phyloP scores from a whole-genome alignment of 1,140 invertebrate genomes.

The Leptinotarsa undecemlineata region DNA sequence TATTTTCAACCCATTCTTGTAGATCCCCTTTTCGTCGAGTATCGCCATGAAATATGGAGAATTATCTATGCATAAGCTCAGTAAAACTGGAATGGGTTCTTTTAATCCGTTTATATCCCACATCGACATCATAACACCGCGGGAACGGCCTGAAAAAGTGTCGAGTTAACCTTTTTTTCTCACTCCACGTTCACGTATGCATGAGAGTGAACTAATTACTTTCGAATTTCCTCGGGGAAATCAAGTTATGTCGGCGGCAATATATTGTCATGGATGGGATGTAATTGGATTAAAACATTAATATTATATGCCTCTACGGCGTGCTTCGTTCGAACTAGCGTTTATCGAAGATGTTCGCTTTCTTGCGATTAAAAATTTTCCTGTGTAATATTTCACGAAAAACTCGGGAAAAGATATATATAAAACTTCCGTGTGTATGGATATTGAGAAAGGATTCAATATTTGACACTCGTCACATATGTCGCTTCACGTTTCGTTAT shows the following conservation, averaged over 20 bases:
- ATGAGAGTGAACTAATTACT: conserved; percentile 4
- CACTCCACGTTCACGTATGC: conserved; percentile 1
- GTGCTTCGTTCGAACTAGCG: background rate
- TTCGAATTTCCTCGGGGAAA: conserved; percentile 4
- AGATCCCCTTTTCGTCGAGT: background rate
- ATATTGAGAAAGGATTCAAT: too few species aligned
- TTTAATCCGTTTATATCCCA: background rate
- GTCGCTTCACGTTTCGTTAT: too few species aligned
- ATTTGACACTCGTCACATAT: too few species aligned
- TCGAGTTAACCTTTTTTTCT: background rate
- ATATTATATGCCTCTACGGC: background rate
- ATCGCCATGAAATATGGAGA: background rate
- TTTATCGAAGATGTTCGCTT: background rate
- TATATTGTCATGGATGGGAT: conserved; percentile 1
- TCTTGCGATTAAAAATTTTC: too few species aligned
- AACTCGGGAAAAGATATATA: too few species aligned
- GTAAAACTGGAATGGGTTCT: background rate
- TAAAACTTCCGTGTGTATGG: too few species aligned
- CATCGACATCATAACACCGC: background rate
- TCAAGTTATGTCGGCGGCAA: conserved; percentile 7
- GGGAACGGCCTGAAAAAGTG: background rate
- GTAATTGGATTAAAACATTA: conserved; percentile 4
- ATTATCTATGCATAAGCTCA: conserved; percentile 6
- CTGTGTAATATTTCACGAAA: too few species aligned
- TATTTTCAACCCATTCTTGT: too few species aligned